Evolutionary conservation across 2,888 invertebrate species (phyloP), one percentile per base, ranked within the genome.

Genomic region (Chamaedrilus cognettii): DNA sequence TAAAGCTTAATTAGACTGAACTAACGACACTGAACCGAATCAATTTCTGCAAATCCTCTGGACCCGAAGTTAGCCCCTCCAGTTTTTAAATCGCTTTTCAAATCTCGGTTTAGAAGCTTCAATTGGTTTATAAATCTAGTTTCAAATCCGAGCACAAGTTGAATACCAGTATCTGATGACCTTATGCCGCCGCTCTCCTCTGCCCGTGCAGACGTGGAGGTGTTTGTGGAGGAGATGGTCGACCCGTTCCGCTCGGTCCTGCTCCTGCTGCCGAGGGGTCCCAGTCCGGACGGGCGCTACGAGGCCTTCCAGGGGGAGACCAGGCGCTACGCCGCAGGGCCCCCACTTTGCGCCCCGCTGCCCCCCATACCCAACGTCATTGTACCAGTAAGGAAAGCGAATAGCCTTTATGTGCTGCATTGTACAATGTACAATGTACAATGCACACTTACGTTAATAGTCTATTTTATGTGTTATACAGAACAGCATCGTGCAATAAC

Each of bases 261-360:
- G n/a, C 62, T 72, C 52, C 55, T 73, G n/a, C 55, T 64, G n/a
- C 70, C 67, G 11, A 92, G 94, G 30, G 92, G 94, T 59, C 94
- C 96, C 0, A 74, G 76, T 5, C 75, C 55, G n/a, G 49, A 81
- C 62, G 89, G 72, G 81, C 85, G 60, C 88, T 83, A 85, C 71
- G 89, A 89, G 74, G 86, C 88, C 35, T 97, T 97, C 83, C 91
- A 91, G 19, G 87, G 89, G 60, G 87, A 87, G 81, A 96, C 96
- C 28, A 88, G 90, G 61, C 86, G 88, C 63, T 94, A 92, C 84
- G 94, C 92, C 31, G 31, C 63, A 31, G 23, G 52, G 19, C 11
- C 51, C 5, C 62, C 62, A 1, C 51, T 62, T 33, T 28, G 51
- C 49, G 50, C 50, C 0, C 62, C 62, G 1, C 28, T 50, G n/a